Base-by-base conservation (phyloP, 2,888 invertebrate genomes). In the Yponomeuta evonymella region DNA sequence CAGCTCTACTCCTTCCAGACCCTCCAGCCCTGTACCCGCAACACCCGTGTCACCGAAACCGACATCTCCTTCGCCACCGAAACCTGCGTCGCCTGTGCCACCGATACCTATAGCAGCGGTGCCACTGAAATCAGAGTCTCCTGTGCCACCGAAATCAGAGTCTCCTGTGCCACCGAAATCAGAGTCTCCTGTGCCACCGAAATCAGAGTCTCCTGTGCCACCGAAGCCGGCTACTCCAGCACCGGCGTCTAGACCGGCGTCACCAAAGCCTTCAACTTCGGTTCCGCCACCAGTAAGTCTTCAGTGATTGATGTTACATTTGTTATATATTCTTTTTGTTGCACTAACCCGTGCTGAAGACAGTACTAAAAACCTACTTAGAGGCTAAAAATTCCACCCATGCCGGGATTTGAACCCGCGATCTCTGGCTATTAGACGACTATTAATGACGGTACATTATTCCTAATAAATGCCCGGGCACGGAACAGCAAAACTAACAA, bases 11-110 rank as follows among this genome's bases (percentile, higher is more conserved):
- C 30, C 69, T 29, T 48, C 68, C 30, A 70, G 62, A 63, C 23
- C 43, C 12, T 10, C 67, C 3, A 70, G 36, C 30, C 66, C 70
- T 0, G 77, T 79, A 64, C 78, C 81, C 0, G 51, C 70, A 33
- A 3, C 70, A 30, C 0, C 71, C 8, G 72, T 72, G 58, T 48
- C 70, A 3, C 30, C 62, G 23, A 33, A n/a, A 15, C 48, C 65
- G 2, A 12, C 65, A 8, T 70, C 70, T 1, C 58, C 67, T 48
- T 1, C 6, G 30, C 36, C 65, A 11, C 30, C 67, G 30, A 51
- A 77, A 29, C 48, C 70, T 11, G 15, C 67, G 15, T 30, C 23
- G 66, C 43, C 67, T 63, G 48, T 30, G 12, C 65, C 65, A 3
- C 29, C 65, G 4, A 65, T 33, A 58, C 15, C 51, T 1, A 15